Evolutionary conservation across 2,113 vertebrate genomes (phyloP).

Genomic region (Etia nguti): DNA sequence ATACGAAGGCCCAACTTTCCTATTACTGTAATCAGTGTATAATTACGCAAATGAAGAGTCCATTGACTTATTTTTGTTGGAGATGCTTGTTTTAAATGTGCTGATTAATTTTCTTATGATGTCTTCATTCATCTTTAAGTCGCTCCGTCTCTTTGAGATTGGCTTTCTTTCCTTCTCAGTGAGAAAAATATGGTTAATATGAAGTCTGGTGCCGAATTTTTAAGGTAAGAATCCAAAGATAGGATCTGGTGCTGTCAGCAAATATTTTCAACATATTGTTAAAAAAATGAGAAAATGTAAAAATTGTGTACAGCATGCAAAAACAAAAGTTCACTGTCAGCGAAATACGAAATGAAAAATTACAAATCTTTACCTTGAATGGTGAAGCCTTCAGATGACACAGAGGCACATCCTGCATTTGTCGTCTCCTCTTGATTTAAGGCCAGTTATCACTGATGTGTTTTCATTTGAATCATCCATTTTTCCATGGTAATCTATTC

Average conservation of each 20-base stretch:
- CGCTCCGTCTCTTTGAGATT: neutral
- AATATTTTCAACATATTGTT: neutral
- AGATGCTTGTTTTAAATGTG: neutral
- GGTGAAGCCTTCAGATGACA: neutral
- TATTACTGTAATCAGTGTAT: neutral
- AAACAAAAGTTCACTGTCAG: neutral
- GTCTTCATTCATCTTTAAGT: neutral
- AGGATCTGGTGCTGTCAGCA: neutral
- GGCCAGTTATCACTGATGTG: accelerated
- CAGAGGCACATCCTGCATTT: neutral
- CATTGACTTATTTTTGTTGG: conserved; percentile 14
- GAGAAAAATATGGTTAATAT: neutral
- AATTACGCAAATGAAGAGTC: neutral
- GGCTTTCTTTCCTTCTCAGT: neutral
- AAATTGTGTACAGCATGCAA: neutral
- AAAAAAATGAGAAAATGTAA: neutral
- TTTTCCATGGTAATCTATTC: neutral
- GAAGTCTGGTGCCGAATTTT: neutral
- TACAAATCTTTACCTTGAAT: neutral
- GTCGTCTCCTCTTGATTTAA: neutral
- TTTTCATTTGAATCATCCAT: neutral
- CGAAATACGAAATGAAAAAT: neutral
- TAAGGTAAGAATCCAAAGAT: neutral
- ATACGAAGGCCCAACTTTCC: neutral
- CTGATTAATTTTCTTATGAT: neutral